Conservation (phyloP, 2,113 vertebrate genomes). For the Silurus meridionalis region DNA sequence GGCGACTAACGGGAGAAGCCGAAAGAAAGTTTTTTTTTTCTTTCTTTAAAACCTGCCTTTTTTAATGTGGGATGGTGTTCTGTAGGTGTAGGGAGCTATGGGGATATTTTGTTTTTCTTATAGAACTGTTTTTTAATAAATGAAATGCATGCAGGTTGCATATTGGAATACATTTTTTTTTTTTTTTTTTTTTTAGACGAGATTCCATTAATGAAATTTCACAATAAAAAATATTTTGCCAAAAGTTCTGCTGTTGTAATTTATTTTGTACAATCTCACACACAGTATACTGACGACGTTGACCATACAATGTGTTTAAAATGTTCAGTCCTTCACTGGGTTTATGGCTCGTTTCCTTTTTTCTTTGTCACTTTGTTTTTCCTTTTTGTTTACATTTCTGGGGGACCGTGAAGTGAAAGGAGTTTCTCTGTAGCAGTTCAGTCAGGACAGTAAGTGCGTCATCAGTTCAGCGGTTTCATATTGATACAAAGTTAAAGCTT, state of each 20-base stretch:
- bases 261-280: too few species aligned
- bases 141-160: neutral
- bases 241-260: slow-evolving; percentile 19
- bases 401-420: too few species aligned
- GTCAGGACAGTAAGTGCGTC: neutral
- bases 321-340: too few species aligned
- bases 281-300: too few species aligned
- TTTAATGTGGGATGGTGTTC: neutral
- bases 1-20: too few species aligned
- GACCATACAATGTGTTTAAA: too few species aligned
- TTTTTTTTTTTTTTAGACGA: neutral
- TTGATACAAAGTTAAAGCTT: too few species aligned
- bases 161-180: neutral
- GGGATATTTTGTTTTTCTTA: neutral
- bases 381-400: too few species aligned
- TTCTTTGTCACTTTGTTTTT: too few species aligned
- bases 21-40: neutral
- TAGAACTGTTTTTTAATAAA: neutral
- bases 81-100: neutral
- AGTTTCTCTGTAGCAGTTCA: neutral
- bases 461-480: neutral
- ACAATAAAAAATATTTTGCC: slow-evolving; percentile 6
- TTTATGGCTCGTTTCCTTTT: too few species aligned
- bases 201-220: neutral
- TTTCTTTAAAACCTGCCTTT: too few species aligned